Evolutionary conservation across 2,888 invertebrate species (phyloP), one percentile per base, ranked within the genome.

Genomic region (Synanthedon vespiformis): DNA sequence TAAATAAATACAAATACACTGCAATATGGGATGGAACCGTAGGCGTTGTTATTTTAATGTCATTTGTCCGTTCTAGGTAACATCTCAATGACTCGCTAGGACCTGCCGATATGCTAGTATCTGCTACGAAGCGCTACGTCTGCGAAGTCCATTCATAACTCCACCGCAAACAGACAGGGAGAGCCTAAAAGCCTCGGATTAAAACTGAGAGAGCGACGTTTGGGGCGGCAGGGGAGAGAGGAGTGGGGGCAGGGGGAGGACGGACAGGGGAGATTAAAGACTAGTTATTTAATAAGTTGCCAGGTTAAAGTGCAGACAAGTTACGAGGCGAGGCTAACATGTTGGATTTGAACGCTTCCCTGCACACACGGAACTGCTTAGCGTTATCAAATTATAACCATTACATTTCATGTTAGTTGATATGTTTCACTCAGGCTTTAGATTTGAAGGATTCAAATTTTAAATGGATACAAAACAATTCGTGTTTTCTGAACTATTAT

Each of bases 261-360:
- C 12, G 44, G 44, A n/a, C 14, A 44, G 54, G 53, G 18, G 54
- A 56, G 61, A 65, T 65, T 66, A 67, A 62, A 60, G 57, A 60
- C 60, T 63, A 58, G 68, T 66, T 68, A 69, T 70, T 69, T 69
- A 70, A 70, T 70, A 69, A 69, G 65, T 70, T 70, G 60, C 44
- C 44, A 44, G 44, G 44, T 44, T 44, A 44, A 44, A 44, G 44
- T 44, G 44, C 44, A 34, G 34, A 34, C 34, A 44, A 44, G 44
- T 14, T 44, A 44, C 14, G 44, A 14, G 44, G 2, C 14, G 44
- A 44, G 44, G 34, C 11, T 44, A 13, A 44, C 44, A 44, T 44
- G 44, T 12, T 8, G 44, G 14, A 44, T 44, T 16, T 44, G n/a
- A 44, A 44, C 44, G 12, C 44, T 44, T 44, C 14, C 13, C 44